These are phyloP conservation scores for Acanthopleura granulata DNA, from an alignment of 2,888 invertebrate genomes.

Conservation along the genomic window DNA sequence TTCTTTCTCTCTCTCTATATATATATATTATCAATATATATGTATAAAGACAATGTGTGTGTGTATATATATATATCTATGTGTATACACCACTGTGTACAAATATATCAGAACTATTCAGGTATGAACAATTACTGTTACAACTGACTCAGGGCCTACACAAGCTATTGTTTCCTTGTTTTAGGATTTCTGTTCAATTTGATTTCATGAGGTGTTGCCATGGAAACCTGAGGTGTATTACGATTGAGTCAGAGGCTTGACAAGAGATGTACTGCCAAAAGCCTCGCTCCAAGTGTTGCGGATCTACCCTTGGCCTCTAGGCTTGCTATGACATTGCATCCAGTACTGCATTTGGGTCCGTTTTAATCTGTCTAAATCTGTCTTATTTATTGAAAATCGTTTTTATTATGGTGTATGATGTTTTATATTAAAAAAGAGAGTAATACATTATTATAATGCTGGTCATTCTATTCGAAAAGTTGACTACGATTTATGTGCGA, in stretches of 20 bases:
- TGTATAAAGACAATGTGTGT: background rate
- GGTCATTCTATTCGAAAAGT: too few relatives aligned
- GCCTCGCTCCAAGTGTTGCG: too few relatives aligned
- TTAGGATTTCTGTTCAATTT: background rate
- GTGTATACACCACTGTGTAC: background rate
- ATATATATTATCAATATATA: background rate
- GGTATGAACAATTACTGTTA: background rate
- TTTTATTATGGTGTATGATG: background rate
- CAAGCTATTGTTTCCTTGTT: slow-evolving; percentile 13
- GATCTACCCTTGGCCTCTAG: too few relatives aligned
- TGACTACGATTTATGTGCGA: too few relatives aligned
- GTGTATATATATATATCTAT: background rate
- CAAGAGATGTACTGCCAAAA: too few relatives aligned
- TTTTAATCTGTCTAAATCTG: background rate
- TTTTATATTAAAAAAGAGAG: too few relatives aligned
- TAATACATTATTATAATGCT: too few relatives aligned
- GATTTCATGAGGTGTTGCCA: background rate
- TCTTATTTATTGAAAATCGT: background rate
- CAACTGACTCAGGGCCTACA: slow-evolving; percentile 19
- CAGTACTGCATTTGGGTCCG: background rate
- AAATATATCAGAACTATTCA: background rate
- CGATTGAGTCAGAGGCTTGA: too few relatives aligned
- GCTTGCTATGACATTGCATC: too few relatives aligned
- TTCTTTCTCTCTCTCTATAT: background rate
- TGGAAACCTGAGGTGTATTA: too few relatives aligned